A percentile compares a stretch with the other conserved stretches of the same genome.
phyloP scores from a whole-genome alignment of 2,797 vertebrate species.

The Sebastolobus alascanus region DNA sequence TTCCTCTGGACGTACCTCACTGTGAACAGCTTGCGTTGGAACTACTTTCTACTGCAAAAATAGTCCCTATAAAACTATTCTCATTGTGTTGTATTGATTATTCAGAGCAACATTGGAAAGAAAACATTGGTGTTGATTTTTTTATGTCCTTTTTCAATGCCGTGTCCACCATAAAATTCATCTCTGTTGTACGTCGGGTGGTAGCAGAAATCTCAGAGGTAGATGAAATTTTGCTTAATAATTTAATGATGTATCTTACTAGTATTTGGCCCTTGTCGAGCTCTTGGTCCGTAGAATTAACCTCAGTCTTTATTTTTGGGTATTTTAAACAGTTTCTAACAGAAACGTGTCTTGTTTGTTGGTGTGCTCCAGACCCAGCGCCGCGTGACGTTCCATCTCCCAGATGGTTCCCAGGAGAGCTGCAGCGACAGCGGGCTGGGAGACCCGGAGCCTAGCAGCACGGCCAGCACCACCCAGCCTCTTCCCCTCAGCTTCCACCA shows the following conservation, averaged over 20 bases:
- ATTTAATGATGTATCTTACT: background rate
- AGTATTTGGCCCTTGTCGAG: background rate
- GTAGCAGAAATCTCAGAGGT: background rate
- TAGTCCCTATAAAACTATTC: background rate
- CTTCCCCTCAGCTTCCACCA: constrained; percentile 92
- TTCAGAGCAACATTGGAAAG: background rate
- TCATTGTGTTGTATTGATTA: background rate
- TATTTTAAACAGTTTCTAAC: constrained; percentile 30
- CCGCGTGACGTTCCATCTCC: constrained; percentile 97
- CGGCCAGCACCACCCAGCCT: constrained; percentile 87
- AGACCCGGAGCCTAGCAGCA: constrained; percentile 89
- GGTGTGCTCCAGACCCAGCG: constrained; percentile 89
- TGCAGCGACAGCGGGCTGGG: constrained; percentile 93
- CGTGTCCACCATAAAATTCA: too few species aligned
- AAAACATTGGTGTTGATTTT: background rate
- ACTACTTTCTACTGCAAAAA: background rate
- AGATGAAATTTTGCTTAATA: background rate
- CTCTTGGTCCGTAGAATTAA: background rate
- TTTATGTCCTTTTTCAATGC: background rate
- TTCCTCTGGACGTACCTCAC: constrained; percentile 9
- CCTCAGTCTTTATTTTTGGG: background rate
- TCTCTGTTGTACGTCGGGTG: too few species aligned
- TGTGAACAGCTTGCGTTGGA: constrained; percentile 21
- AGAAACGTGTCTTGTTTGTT: constrained; percentile 45
- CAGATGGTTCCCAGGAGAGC: constrained; percentile 96